phyloP scores from a whole-genome alignment of 2,888 invertebrate species.

The Molorchus minor region DNA sequence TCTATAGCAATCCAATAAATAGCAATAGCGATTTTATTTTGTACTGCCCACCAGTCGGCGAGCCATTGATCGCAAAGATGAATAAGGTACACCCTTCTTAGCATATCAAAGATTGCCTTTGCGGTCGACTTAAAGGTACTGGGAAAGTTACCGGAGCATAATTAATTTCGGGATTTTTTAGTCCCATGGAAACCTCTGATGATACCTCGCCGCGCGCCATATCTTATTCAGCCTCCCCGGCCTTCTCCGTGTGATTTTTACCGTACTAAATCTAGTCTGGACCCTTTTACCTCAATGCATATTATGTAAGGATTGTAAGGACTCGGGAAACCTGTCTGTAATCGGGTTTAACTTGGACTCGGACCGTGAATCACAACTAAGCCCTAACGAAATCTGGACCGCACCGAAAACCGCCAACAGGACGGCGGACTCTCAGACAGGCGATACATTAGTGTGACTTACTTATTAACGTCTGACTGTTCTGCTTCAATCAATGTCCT shows the following conservation, averaged over 20 bases:
- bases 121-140: no score
- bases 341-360: constrained; percentile 47
- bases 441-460: constrained; percentile 50
- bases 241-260: constrained; percentile 9
- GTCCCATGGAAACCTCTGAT: no score
- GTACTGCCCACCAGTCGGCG: no score
- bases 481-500: constrained; percentile 48
- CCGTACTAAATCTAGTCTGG: constrained; percentile 28
- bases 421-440: constrained; percentile 38
- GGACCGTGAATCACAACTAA: constrained; percentile 50
- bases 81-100: no score
- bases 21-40: no score
- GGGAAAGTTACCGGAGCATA: no score
- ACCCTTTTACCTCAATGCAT: constrained; percentile 52
- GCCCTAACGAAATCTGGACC: constrained; percentile 46
- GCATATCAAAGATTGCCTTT: no score
- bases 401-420: constrained; percentile 37
- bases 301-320: constrained; percentile 44
- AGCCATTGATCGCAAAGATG: no score
- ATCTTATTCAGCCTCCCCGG: background rate
- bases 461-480: constrained; percentile 48
- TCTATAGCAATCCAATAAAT: no score
- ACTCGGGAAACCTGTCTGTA: constrained; percentile 45
- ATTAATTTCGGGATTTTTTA: no score
- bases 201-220: background rate